Percentiles rank a stretch among this genome's conserved stretches.
phyloP scores from a whole-genome alignment of 2,888 invertebrate genomes.

The Drosophila helvetica region DNA sequence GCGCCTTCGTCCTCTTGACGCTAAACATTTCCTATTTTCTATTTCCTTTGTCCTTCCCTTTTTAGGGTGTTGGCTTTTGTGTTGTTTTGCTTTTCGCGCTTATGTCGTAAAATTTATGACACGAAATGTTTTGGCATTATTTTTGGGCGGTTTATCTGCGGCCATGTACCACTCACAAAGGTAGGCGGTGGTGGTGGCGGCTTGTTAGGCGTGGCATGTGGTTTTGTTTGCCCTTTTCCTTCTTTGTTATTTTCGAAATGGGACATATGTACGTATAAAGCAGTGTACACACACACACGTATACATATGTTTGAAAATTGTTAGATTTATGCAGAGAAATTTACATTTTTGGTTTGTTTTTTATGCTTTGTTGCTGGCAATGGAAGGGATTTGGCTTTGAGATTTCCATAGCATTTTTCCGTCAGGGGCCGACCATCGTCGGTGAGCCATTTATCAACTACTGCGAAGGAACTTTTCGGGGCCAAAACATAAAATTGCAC shows the following conservation, averaged over 20 bases:
- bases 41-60: constrained; percentile 30
- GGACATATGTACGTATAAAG: too few relatives aligned
- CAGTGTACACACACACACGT: constrained; percentile 46
- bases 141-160: constrained; percentile 62
- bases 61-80: constrained; percentile 48
- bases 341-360: constrained; percentile 58
- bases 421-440: constrained; percentile 5
- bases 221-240: constrained; percentile 23
- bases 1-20: background rate
- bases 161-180: constrained; percentile 47
- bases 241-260: constrained; percentile 43
- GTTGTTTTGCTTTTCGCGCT: constrained; percentile 57
- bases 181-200: constrained; percentile 43
- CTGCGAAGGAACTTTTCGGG: constrained; percentile 48
- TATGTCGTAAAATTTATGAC: constrained; percentile 76
- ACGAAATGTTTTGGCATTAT: constrained; percentile 71
- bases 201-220: constrained; percentile 62
- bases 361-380: constrained; percentile 31
- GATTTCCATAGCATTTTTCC: constrained; percentile 48
- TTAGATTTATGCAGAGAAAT: constrained; percentile 70
- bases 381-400: constrained; percentile 44
- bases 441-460: constrained; percentile 71
- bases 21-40: constrained; percentile 12
- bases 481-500: constrained; percentile 74
- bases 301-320: constrained; percentile 58